Evolutionary conservation across 2,113 vertebrate species (phyloP).

Genomic region (Spilogale gracilis): DNA sequence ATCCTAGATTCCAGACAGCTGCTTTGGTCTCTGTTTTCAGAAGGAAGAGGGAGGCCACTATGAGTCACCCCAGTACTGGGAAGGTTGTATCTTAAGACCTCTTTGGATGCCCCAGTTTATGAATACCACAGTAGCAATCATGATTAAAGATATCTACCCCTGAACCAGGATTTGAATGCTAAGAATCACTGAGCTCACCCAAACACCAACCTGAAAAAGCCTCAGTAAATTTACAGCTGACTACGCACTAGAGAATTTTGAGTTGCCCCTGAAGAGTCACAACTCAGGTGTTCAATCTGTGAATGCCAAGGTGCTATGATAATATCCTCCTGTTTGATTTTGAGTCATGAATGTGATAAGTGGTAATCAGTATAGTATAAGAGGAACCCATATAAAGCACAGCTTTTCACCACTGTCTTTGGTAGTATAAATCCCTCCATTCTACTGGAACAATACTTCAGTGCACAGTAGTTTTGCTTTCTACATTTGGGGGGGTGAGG

Average conservation of each 20-base stretch:
- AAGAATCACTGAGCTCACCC: neutral
- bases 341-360: neutral
- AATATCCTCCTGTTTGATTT: neutral
- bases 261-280: neutral
- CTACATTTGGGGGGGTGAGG: neutral
- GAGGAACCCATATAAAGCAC: neutral
- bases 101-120: neutral
- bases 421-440: neutral
- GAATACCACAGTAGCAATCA: neutral
- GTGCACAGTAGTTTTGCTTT: neutral
- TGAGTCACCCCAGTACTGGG: neutral
- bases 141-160: neutral
- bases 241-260: neutral
- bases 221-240: neutral
- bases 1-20: neutral
- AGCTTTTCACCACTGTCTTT: neutral
- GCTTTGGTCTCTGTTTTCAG: neutral
- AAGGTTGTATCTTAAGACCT: neutral
- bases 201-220: neutral
- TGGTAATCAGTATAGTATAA: neutral
- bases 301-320: neutral
- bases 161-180: neutral
- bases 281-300: neutral
- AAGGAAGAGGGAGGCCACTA: neutral
- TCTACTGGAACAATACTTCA: conserved; percentile 21